Base-by-base conservation (phyloP, 2,113 vertebrate genomes). In the Pomatorhinus ruficollis region DNA sequence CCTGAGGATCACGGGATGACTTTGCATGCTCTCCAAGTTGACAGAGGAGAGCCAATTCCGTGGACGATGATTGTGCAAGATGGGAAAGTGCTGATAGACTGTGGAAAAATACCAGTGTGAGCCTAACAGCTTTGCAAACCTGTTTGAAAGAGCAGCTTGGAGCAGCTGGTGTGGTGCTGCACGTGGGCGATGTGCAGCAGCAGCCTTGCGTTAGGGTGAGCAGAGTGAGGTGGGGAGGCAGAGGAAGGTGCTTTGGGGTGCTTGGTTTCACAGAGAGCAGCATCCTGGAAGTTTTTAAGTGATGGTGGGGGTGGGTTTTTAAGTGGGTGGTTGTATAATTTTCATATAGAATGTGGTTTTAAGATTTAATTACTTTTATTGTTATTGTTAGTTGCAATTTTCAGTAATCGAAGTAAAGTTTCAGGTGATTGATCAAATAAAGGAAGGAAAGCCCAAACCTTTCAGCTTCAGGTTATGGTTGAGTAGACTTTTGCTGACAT, bases 401-500 rank as follows among this genome's bases (percentile, higher is more conserved):
- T 91, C 25, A 37, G 53, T 78, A 90, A 68, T 65, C 85, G 85
- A 66, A 87, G 81, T 60, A 60, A 77, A 44, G 87, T 93, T 96
- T 94, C 76, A 66, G 82, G 49, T 95, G 90, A 97, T 80, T 93
- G 93, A 95, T 96, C 94, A 97, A 92, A 74, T 77, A 75, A 69
- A 71, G 82, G 44, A 96, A 88, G 90, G 49, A 92, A 93, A 93
- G n/a, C 64, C 74, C 78, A 88, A 81, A 82, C 56, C 65, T 91
- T 94, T 89, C 64, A 23, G 81, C 82, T 92, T 76, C 63, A 78
- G 40, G 83, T 95, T 96, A 80, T 49, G 90, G 78, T 21, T 93
- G 81, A 96, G 72, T 53, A 90, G 86, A 40, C 60, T 93, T 95
- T 23, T 94, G 95, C 95, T 96, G 94, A 95, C 96, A 96, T 95